Conservation (phyloP, 92 coral and sea anemone genomes). For the Actinostola sp. region DNA sequence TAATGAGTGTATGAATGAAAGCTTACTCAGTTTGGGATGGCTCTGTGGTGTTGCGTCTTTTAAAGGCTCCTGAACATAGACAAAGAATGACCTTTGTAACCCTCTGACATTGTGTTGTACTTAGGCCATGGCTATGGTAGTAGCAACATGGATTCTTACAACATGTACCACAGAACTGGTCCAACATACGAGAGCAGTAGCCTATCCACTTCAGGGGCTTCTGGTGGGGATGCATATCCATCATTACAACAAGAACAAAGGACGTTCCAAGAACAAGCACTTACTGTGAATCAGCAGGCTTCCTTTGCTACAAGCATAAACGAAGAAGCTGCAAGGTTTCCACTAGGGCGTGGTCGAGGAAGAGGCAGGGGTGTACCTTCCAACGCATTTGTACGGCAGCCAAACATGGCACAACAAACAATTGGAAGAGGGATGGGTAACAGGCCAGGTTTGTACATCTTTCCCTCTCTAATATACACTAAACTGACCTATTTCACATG, state of each 20-base stretch:
- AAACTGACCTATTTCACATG: too few species aligned
- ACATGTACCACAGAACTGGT: slow-evolving; percentile 74
- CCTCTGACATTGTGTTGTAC: too few species aligned
- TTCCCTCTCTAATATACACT: too few species aligned
- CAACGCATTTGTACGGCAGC: slow-evolving; percentile 84
- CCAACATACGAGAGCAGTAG: slow-evolving; percentile 99
- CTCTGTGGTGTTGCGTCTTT: too few species aligned
- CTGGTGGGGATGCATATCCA: slow-evolving; percentile 16
- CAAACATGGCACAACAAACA: slow-evolving; percentile 53
- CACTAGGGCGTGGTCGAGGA: slow-evolving; percentile 88
- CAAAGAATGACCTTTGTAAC: too few species aligned
- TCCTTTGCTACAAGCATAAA: slow-evolving; percentile 14
- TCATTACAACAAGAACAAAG: slow-evolving; percentile 16
- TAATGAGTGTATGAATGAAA: too few species aligned
- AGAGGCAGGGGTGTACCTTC: slow-evolving; percentile 79
- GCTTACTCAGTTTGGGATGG: too few species aligned
- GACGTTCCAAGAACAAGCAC: slow-evolving; percentile 24
- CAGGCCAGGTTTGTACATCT: slow-evolving; percentile 26
- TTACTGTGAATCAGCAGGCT: slow-evolving; percentile 8
- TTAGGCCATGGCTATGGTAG: slow-evolving; percentile 11
- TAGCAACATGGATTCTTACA: neutral
- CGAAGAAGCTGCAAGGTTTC: neutral
- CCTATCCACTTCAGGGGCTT: slow-evolving; percentile 28
- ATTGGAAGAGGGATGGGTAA: slow-evolving; percentile 15
- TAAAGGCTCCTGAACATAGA: too few species aligned